phyloP scores from a whole-genome alignment of 2,888 invertebrate species.

The Parelbella ahira region DNA sequence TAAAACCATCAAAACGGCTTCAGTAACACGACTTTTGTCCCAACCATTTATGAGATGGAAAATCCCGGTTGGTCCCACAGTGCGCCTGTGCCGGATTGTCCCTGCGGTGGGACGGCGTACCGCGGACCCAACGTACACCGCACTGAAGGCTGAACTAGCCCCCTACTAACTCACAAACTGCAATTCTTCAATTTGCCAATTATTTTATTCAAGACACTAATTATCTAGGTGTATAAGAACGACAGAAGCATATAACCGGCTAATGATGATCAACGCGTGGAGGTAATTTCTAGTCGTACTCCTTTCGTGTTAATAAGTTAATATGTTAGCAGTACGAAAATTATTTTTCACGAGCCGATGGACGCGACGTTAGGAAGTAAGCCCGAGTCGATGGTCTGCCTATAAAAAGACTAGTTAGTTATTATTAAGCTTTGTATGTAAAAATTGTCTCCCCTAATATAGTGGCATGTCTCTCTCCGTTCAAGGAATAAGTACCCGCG shows the following conservation, averaged over 20 bases:
- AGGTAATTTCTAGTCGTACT: constrained; percentile 73
- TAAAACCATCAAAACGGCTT: no score
- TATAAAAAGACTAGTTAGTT: constrained; percentile 73
- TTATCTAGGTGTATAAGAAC: constrained; percentile 24
- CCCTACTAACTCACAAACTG: constrained; percentile 24
- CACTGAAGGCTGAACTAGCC: constrained; percentile 12
- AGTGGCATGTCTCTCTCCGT: constrained; percentile 60
- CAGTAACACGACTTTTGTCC: no score
- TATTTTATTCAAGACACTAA: constrained; percentile 29
- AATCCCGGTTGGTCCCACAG: no score
- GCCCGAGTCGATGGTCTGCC: constrained; percentile 64
- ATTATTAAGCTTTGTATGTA: constrained; percentile 69
- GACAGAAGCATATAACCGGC: constrained; percentile 23
- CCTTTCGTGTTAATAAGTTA: constrained; percentile 71
- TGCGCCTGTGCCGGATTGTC: no score
- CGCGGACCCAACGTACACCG: constrained; percentile 7
- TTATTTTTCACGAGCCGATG: constrained; percentile 54
- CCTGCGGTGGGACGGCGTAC: constrained; percentile 15
- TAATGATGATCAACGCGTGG: constrained; percentile 19
- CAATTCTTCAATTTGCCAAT: constrained; percentile 34
- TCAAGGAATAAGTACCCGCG: constrained; percentile 28
- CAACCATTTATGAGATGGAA: no score
- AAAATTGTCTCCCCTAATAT: constrained; percentile 57
- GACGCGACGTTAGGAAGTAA: constrained; percentile 45
- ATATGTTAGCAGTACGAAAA: constrained; percentile 77